These are phyloP conservation scores for Beaufortia kweichowensis DNA, from an alignment of 2,113 vertebrate species.

Conservation along the genomic window DNA sequence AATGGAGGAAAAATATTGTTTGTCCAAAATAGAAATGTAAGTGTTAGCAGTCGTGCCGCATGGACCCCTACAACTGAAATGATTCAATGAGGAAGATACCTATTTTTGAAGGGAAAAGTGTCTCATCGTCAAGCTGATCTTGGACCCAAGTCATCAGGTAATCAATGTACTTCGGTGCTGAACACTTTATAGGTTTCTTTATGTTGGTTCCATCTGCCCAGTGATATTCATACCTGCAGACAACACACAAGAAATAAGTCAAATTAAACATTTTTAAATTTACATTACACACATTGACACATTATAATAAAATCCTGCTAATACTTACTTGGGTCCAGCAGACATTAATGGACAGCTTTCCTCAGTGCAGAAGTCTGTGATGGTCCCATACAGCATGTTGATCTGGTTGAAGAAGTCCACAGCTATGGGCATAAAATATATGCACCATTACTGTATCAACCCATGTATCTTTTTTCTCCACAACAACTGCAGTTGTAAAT, in stretches of 20 bases:
- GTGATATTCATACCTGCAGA: constrained; percentile 83
- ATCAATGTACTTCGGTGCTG: constrained; percentile 88
- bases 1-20: too few relatives aligned
- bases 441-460: neutral
- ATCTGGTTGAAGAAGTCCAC: constrained; percentile 91
- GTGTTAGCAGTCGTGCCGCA: too few relatives aligned
- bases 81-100: constrained; percentile 61
- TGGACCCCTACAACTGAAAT: neutral
- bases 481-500: neutral
- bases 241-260: neutral
- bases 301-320: neutral
- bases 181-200: constrained; percentile 88
- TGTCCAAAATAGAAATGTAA: too few relatives aligned
- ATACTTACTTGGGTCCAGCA: constrained; percentile 84
- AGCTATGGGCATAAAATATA: constrained; percentile 64
- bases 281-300: too few relatives aligned
- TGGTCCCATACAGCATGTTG: constrained; percentile 88
- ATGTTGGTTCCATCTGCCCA: constrained; percentile 90
- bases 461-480: neutral
- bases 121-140: constrained; percentile 85
- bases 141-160: constrained; percentile 89
- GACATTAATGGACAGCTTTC: constrained; percentile 87
- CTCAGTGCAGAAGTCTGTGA: constrained; percentile 86
- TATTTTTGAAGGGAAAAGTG: constrained; percentile 84
- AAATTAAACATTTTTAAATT: too few relatives aligned